Evolutionary conservation across 2,888 invertebrate genomes (phyloP).

Genomic region (Ophion slaviceki): DNA sequence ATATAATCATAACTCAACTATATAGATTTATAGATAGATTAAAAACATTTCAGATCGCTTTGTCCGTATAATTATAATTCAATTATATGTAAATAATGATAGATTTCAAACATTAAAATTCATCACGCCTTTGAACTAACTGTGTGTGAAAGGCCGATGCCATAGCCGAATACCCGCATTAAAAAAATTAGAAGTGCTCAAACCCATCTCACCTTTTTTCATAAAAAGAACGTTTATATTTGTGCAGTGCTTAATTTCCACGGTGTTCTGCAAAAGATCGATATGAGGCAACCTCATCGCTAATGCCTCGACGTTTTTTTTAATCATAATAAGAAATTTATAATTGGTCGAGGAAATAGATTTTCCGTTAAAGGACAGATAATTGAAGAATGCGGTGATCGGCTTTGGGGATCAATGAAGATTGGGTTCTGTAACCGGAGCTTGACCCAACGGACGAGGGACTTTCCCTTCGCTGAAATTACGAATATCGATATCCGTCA

Average conservation of each 20-base stretch:
- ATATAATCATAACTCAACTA: too few relatives aligned
- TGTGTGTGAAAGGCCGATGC: not conserved
- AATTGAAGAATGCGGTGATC: slow-evolving; percentile 46
- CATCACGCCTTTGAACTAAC: not conserved
- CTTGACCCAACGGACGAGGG: slow-evolving; percentile 9
- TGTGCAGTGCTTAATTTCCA: not conserved
- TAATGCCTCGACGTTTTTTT: slow-evolving; percentile 6
- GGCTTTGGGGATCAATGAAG: slow-evolving; percentile 34
- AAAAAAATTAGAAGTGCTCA: not conserved
- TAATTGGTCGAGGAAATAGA: slow-evolving; percentile 27
- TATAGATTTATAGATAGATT: too few relatives aligned
- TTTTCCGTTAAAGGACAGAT: slow-evolving; percentile 29
- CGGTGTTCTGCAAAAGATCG: not conserved
- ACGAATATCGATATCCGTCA: slow-evolving; percentile 57
- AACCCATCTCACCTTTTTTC: not conserved
- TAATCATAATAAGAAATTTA: slow-evolving; percentile 22
- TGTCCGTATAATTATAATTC: too few relatives aligned
- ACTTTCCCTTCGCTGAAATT: slow-evolving; percentile 38
- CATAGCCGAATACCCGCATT: not conserved
- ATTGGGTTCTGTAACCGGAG: slow-evolving; percentile 33
- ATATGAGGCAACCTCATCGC: not conserved
- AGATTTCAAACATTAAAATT: too few relatives aligned
- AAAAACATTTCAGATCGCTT: too few relatives aligned
- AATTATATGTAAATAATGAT: too few relatives aligned
- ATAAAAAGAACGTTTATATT: not conserved